phyloP scores from a whole-genome alignment of 2,888 invertebrate genomes.

The Aporophyla lueneburgensis region DNA sequence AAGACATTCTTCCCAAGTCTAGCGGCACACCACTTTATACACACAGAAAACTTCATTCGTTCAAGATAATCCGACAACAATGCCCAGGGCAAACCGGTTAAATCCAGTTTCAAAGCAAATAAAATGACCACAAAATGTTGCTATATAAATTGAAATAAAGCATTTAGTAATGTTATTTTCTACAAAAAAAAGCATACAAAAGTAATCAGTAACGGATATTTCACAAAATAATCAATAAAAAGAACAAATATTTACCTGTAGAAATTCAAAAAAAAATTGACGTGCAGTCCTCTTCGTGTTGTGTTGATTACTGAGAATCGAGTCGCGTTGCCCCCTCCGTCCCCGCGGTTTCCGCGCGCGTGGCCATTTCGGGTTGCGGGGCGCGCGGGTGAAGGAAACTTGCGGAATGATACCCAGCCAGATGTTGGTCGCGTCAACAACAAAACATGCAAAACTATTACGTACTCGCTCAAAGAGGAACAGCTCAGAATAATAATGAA shows the following conservation, averaged over 20 bases:
- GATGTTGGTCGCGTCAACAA: not conserved
- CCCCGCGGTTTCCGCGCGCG: not conserved
- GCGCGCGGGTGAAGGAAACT: not conserved
- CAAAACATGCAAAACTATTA: not conserved
- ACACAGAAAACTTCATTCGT: slow-evolving; percentile 40
- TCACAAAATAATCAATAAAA: not conserved
- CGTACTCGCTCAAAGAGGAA: not conserved
- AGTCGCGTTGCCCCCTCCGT: too few species aligned
- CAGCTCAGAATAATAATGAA: not conserved
- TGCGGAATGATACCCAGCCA: not conserved
- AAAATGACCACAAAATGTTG: slow-evolving; percentile 6
- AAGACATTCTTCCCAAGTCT: slow-evolving; percentile 19
- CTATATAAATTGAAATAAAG: slow-evolving; percentile 5
- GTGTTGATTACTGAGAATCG: slow-evolving; percentile 22
- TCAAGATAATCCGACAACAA: slow-evolving; percentile 49
- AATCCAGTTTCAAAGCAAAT: slow-evolving; percentile 39
- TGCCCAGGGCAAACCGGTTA: slow-evolving; percentile 30
- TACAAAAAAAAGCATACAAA: not conserved
- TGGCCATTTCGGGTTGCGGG: not conserved
- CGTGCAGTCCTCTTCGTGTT: slow-evolving; percentile 10
- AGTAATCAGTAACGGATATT: not conserved
- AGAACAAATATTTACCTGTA: slow-evolving; percentile 12
- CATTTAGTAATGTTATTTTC: not conserved
- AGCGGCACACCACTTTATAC: slow-evolving; percentile 26
- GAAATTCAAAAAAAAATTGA: not conserved